These are phyloP conservation scores for Mus pahari DNA, from an alignment of 2,113 vertebrate species.

Conservation along the genomic window DNA sequence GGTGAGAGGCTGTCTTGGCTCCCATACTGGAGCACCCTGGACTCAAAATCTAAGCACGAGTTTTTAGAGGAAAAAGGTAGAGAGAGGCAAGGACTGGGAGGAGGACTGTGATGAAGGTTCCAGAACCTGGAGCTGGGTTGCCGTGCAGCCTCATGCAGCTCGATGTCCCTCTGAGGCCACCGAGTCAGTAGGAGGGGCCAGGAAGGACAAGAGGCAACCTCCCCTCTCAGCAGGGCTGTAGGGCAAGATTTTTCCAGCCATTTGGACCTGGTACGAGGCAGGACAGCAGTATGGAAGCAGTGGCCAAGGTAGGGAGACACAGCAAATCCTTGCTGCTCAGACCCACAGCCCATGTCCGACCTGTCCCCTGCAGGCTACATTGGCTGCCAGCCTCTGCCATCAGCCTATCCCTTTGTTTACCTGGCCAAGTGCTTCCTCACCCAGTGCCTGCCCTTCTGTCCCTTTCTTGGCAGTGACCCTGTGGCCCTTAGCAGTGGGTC, in stretches of 20 bases:
- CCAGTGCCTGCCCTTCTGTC: not conserved
- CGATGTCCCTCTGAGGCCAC: not conserved
- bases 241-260: not conserved
- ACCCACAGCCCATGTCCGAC: not conserved
- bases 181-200: no score
- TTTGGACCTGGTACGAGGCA: not conserved
- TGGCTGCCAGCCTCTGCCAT: not conserved
- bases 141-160: no score
- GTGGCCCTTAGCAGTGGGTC: not conserved
- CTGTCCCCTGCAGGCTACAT: not conserved
- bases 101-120: not conserved
- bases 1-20: not conserved
- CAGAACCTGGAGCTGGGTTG: not conserved
- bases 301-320: not conserved
- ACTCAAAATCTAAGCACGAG: not conserved
- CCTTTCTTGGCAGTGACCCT: not conserved
- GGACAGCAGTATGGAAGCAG: not conserved
- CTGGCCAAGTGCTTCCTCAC: not conserved
- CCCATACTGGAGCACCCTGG: no score
- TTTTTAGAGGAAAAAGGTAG: not conserved
- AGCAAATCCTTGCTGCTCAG: not conserved
- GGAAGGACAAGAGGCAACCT: not conserved
- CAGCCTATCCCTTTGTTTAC: not conserved
- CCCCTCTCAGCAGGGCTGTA: no score
- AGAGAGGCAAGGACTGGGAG: no score